Evolutionary conservation across 2,888 invertebrate genomes (phyloP).

Genomic region (Erebia palarica): DNA sequence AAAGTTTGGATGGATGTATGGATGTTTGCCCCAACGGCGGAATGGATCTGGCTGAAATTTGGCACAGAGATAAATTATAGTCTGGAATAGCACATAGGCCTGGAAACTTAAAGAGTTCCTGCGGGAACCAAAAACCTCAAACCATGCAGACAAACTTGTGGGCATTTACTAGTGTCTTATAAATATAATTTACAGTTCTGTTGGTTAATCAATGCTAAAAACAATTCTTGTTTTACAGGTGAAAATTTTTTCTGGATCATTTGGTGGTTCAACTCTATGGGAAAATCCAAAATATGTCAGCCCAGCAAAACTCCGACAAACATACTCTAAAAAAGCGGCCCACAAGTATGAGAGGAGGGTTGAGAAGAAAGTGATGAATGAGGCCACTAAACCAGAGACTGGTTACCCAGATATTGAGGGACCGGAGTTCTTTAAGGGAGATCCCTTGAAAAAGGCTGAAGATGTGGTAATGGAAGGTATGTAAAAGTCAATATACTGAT

Average conservation of each 20-base stretch:
- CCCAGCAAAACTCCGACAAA: constrained; percentile 92
- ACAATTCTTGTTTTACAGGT: constrained; percentile 82
- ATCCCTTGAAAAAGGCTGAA: constrained; percentile 80
- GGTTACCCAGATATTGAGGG: constrained; percentile 88
- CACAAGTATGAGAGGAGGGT: constrained; percentile 90
- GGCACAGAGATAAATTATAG: too few relatives aligned
- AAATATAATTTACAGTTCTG: too few relatives aligned
- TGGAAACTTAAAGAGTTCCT: too few relatives aligned
- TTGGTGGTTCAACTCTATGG: constrained; percentile 95
- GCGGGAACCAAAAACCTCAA: too few relatives aligned
- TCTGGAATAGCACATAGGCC: too few relatives aligned
- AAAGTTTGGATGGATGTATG: too few relatives aligned
- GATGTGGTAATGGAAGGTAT: constrained; percentile 74
- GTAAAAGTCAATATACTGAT: constrained; percentile 1
- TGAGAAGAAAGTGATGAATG: constrained; percentile 89
- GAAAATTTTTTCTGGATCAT: constrained; percentile 97
- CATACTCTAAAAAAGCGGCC: constrained; percentile 85
- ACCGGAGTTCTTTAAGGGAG: constrained; percentile 88
- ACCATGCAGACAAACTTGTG: too few relatives aligned
- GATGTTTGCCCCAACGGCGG: too few relatives aligned
- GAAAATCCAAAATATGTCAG: constrained; percentile 95
- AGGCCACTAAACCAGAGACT: constrained; percentile 87
- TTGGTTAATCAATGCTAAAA: too few relatives aligned
- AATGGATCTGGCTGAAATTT: too few relatives aligned
- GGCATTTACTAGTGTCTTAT: too few relatives aligned